A percentile compares a stretch with the other conserved stretches of the same genome.
Conservation (phyloP, 2,888 invertebrate species). For the Erynnis tages region DNA sequence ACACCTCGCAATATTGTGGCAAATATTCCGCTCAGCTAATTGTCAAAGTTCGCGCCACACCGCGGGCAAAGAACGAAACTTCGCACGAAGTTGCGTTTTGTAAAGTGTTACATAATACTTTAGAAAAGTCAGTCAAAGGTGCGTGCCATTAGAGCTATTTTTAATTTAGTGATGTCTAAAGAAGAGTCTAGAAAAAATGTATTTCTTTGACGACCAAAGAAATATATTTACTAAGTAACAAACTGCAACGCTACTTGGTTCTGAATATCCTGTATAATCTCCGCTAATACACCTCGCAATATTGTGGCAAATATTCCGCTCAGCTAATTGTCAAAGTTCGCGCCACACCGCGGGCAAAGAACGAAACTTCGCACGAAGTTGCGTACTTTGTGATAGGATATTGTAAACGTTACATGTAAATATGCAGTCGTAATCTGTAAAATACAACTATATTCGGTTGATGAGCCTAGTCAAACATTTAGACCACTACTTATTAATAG, state of each 20-base stretch:
- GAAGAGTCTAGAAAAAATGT: too few species aligned
- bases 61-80: constrained; percentile 7
- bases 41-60: constrained; percentile 15
- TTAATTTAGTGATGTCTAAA: too few species aligned
- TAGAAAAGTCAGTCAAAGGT: too few species aligned
- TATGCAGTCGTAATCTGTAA: neutral
- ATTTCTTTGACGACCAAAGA: neutral
- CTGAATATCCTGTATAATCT: neutral
- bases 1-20: neutral
- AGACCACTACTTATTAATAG: too few species aligned
- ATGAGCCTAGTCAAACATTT: too few species aligned
- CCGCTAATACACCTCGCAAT: constrained; percentile 6
- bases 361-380: constrained; percentile 4
- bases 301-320: neutral
- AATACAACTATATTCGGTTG: too few species aligned
- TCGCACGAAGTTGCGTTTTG: constrained; percentile 1
- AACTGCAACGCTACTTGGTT: constrained; percentile 6
- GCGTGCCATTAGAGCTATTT: too few species aligned
- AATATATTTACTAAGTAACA: neutral
- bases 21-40: constrained; percentile 6
- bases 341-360: constrained; percentile 2
- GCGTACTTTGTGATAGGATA: constrained; percentile 7
- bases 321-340: constrained; percentile 20
- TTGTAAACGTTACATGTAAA: constrained; percentile 5
- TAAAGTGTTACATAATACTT: too few species aligned